phyloP scores from a whole-genome alignment of 2,888 invertebrate species.

The Neria commutata region DNA sequence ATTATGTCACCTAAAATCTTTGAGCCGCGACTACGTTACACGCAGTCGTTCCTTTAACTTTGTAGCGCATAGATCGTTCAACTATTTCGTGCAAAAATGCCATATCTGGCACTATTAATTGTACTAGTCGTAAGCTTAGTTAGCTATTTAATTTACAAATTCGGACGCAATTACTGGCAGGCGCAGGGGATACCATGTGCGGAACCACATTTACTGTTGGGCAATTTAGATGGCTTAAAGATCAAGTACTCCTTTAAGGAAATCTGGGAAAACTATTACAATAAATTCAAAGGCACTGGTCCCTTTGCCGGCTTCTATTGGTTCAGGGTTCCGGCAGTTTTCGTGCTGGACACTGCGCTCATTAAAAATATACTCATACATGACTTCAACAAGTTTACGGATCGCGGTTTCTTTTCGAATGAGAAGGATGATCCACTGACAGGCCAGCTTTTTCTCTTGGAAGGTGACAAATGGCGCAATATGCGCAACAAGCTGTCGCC shows the following conservation, averaged over 20 bases:
- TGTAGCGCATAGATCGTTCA: too few species aligned
- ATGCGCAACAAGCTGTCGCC: conserved; percentile 59
- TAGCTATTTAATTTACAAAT: too few species aligned
- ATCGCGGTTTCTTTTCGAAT: conserved; percentile 42
- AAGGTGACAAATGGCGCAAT: conserved; percentile 57
- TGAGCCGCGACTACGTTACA: too few species aligned
- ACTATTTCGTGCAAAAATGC: too few species aligned
- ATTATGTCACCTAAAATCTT: too few species aligned
- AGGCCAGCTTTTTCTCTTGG: conserved; percentile 45
- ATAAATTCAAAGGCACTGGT: conserved; percentile 30
- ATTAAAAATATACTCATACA: conserved; percentile 34
- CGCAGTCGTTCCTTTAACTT: too few species aligned
- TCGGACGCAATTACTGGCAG: conserved; percentile 18
- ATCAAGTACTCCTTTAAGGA: conserved; percentile 22
- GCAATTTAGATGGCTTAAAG: conserved; percentile 28
- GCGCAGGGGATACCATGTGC: conserved; percentile 7
- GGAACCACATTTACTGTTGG: conserved; percentile 8
- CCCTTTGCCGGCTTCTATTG: conserved; percentile 40
- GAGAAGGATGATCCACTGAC: conserved; percentile 49
- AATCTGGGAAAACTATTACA: conserved; percentile 28
- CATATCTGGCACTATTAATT: too few species aligned
- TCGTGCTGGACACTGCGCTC: conserved; percentile 37
- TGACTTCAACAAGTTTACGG: conserved; percentile 40
- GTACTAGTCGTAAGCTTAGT: too few species aligned
- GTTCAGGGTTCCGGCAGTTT: conserved; percentile 27